Evolutionary conservation across 1,140 invertebrate species (phyloP), one percentile per base, ranked within the genome.

Genomic region (Kradibia gibbosae): DNA sequence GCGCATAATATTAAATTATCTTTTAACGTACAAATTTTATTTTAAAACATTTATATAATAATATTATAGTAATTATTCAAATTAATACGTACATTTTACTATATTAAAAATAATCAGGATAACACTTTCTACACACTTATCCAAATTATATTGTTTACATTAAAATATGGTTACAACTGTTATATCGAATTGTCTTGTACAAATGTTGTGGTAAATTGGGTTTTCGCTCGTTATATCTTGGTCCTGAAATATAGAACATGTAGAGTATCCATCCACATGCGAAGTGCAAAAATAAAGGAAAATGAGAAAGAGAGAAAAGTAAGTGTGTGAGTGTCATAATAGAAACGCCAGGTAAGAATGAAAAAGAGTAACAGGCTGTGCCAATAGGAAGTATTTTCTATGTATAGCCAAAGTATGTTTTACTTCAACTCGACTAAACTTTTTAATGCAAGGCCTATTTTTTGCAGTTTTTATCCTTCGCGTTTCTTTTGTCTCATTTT

Each of bases 351-450:
- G 4, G 77, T 50, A n/a, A 36, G 57, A 42, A 65, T 65, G 55
- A 80, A 74, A 80, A 80, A 80, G 50, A 73, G 70, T 53, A 71
- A 74, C 71, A 15, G 25, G 48, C n/a, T 28, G 53, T 31, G 31
- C 25, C 22, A n/a, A 42, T 55, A 10, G 36, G n/a, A 28, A 22
- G n/a, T 22, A 4, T 3, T 5, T n/a, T 53, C 11, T 34, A 50
- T 72, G 53, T 80, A 74, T 80, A 74, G 71, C 42, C 53, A 80
- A 80, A 80, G 67, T 31, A 74, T 65, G 22, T 36, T 57, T 45
- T 60, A 34, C 28, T 80, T 57, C 57, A 11, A 25, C 67, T 34
- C 36, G 36, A 25, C 50, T 8, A n/a, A 80, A 80, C 78, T 80
- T 80, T 80, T 80, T 60, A 22, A 55, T 5, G 25, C 17, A 50